Evolutionary conservation across 2,797 vertebrate genomes (phyloP).

Genomic region (Manis crassicaudata): DNA sequence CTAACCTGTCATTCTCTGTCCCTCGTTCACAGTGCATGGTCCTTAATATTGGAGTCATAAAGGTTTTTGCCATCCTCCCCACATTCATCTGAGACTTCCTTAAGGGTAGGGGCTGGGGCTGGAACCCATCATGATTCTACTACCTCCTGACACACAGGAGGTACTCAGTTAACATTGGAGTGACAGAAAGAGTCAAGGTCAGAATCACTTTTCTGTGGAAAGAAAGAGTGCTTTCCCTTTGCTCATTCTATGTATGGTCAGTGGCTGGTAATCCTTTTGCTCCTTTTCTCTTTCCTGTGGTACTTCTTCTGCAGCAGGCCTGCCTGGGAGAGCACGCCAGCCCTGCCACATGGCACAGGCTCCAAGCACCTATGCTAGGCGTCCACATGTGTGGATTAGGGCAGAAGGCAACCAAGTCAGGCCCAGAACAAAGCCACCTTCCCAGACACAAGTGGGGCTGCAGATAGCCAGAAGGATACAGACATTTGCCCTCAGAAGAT

Average conservation of each 20-base stretch:
- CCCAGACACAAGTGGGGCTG: background rate
- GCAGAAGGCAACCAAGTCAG: background rate
- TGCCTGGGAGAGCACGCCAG: background rate
- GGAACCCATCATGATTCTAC: background rate
- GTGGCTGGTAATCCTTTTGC: accelerated
- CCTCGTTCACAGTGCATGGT: background rate
- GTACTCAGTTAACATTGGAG: background rate
- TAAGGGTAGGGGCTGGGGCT: background rate
- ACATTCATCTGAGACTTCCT: background rate
- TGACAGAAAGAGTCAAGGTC: background rate
- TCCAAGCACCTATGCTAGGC: background rate
- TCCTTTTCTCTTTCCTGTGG: background rate
- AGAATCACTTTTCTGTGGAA: background rate
- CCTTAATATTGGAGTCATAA: background rate
- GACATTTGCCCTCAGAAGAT: background rate
- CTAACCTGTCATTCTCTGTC: background rate
- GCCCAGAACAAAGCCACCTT: background rate
- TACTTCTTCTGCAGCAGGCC: background rate
- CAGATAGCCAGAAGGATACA: background rate
- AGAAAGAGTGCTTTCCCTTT: background rate
- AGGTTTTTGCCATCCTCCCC: background rate
- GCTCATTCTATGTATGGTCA: accelerated
- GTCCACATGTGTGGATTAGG: background rate
- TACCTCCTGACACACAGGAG: background rate
- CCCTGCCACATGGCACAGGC: background rate